A percentile compares a stretch with the other conserved stretches of the same genome.
phyloP scores from a whole-genome alignment of 2,797 vertebrate species.

The Melanotaenia trifasciata region DNA sequence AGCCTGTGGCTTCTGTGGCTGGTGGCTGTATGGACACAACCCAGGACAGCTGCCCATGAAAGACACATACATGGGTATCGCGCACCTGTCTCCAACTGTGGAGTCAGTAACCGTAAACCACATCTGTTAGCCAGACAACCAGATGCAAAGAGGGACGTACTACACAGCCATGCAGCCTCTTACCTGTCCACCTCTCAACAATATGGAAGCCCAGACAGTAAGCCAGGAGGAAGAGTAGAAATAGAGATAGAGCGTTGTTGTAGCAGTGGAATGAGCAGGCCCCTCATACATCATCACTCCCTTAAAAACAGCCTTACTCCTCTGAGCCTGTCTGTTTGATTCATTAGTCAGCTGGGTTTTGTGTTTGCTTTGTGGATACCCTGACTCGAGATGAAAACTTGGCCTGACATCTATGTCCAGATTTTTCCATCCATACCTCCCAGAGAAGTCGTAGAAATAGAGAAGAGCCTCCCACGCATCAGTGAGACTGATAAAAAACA shows the following conservation, averaged over 20 bases:
- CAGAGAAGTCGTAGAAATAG: conserved; percentile 55
- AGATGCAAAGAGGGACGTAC: conserved; percentile 28
- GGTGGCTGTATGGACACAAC: conserved; percentile 65
- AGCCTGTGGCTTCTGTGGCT: conserved; percentile 74
- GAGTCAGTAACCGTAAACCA: conserved; percentile 62
- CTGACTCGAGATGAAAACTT: conserved; percentile 73
- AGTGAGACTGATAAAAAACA: conserved; percentile 77
- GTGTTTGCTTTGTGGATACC: conserved; percentile 75
- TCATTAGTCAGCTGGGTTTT: conserved; percentile 68
- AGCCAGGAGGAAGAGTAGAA: conserved; percentile 17
- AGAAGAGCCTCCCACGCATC: conserved; percentile 72
- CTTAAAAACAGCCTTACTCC: conserved; percentile 53
- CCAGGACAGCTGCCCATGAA: conserved; percentile 69
- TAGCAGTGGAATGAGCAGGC: conserved; percentile 20
- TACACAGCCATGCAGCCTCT: neutral
- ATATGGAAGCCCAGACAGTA: conserved; percentile 15
- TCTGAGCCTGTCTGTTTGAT: conserved; percentile 63
- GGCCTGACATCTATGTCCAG: conserved; percentile 71
- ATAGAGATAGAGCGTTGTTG: conserved; percentile 28
- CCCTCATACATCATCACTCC: conserved; percentile 56
- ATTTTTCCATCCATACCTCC: conserved; percentile 74
- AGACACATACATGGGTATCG: conserved; percentile 60
- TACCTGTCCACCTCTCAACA: conserved; percentile 19
- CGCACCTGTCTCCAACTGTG: conserved; percentile 67
- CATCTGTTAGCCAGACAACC: conserved; percentile 45